phyloP scores from a whole-genome alignment of 2,113 vertebrate species.

The Okapia johnstoni region DNA sequence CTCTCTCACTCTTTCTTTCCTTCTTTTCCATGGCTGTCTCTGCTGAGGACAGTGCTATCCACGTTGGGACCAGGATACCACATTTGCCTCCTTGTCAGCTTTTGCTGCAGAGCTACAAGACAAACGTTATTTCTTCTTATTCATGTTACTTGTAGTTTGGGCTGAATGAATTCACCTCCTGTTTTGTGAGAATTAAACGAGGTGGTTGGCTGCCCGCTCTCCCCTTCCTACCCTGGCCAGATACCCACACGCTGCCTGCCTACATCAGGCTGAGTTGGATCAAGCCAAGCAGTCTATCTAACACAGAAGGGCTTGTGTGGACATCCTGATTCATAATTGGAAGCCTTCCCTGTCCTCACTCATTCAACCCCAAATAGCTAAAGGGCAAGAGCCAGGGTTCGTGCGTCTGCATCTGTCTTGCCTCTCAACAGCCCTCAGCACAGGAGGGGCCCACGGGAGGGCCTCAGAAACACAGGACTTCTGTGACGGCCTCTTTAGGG shows the following conservation, averaged over 20 bases:
- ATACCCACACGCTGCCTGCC: neutral
- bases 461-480: neutral
- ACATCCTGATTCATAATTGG: neutral
- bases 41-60: neutral
- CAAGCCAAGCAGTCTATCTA: neutral
- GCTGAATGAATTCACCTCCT: neutral
- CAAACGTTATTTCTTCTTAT: neutral
- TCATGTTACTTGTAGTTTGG: neutral
- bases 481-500: neutral
- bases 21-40: neutral
- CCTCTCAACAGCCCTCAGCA: neutral
- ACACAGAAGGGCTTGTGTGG: neutral
- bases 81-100: neutral
- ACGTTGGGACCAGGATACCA: accelerated
- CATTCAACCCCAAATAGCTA: neutral
- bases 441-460: neutral
- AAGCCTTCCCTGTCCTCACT: neutral
- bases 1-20: neutral
- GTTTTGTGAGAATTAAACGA: neutral
- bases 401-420: neutral
- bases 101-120: neutral
- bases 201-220: neutral
- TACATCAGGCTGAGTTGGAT: neutral
- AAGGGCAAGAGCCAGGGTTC: neutral
- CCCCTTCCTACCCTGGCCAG: neutral